A percentile compares a stretch with the other conserved stretches of the same genome.
phyloP scores from a whole-genome alignment of 2,797 vertebrate species.

The Sebastiscus tertius region DNA sequence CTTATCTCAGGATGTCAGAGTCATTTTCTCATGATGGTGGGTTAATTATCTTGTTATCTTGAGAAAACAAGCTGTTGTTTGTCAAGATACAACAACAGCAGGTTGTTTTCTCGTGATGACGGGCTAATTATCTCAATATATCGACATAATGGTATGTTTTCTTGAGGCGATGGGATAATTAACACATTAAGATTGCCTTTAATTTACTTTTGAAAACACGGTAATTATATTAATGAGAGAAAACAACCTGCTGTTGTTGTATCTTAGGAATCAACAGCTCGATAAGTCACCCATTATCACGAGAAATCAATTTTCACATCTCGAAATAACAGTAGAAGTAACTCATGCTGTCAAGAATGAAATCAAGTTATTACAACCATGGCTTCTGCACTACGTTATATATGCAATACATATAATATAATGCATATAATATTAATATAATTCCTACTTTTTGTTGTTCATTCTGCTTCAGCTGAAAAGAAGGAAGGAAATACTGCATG shows the following conservation, averaged over 20 bases:
- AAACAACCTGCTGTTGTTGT: neutral
- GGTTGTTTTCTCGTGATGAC: neutral
- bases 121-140: neutral
- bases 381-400: neutral
- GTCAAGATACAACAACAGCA: neutral
- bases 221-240: neutral
- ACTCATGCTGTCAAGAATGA: neutral
- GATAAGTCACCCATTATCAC: neutral
- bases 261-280: neutral
- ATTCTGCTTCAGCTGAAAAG: slow-evolving; percentile 69
- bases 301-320: neutral
- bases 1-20: neutral
- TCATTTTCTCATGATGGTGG: neutral
- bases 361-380: neutral
- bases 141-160: neutral
- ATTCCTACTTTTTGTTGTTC: slow-evolving; percentile 61
- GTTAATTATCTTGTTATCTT: neutral
- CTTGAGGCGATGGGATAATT: neutral
- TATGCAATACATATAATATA: neutral
- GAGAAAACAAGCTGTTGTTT: neutral
- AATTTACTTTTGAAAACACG: neutral
- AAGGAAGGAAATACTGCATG: slow-evolving; percentile 21
- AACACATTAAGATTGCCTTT: neutral
- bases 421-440: slow-evolving; percentile 31
- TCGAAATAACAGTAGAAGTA: neutral